Evolutionary conservation across 2,888 invertebrate species (phyloP).

Genomic region (Mactromeris polynyma): DNA sequence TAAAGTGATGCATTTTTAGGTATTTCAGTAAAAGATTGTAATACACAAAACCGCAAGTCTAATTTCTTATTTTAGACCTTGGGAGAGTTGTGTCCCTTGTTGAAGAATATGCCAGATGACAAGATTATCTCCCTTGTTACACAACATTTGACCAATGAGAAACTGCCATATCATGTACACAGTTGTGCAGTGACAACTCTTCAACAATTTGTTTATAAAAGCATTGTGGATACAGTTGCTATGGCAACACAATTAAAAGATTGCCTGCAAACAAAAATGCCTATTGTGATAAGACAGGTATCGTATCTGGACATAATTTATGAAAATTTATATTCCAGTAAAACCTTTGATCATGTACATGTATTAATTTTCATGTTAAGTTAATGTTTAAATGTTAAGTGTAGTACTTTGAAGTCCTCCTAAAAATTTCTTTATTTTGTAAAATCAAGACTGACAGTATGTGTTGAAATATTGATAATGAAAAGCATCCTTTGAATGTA

Average conservation of each 20-base stretch:
- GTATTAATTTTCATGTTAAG: no score
- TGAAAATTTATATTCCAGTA: background rate
- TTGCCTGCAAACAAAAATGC: slow-evolving; percentile 36
- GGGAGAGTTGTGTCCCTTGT: slow-evolving; percentile 59
- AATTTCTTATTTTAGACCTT: slow-evolving; percentile 58
- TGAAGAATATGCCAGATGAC: slow-evolving; percentile 70
- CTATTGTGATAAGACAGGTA: slow-evolving; percentile 69
- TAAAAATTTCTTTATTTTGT: no score
- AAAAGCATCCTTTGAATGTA: no score
- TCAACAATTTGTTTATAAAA: slow-evolving; percentile 57
- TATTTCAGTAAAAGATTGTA: no score
- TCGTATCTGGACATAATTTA: background rate
- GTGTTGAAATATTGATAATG: background rate
- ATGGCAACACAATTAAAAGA: slow-evolving; percentile 54
- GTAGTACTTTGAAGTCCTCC: no score
- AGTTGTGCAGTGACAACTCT: slow-evolving; percentile 64
- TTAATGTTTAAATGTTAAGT: no score
- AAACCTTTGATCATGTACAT: no score
- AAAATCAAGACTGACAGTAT: background rate
- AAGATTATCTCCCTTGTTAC: slow-evolving; percentile 65
- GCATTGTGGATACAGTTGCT: slow-evolving; percentile 48
- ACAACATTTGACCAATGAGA: slow-evolving; percentile 57
- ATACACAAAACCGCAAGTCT: no score
- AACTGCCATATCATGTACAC: slow-evolving; percentile 52
- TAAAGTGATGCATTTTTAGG: no score